Evolutionary conservation across 1,140 invertebrate genomes (phyloP).

Genomic region (Coboldia fuscipes): DNA sequence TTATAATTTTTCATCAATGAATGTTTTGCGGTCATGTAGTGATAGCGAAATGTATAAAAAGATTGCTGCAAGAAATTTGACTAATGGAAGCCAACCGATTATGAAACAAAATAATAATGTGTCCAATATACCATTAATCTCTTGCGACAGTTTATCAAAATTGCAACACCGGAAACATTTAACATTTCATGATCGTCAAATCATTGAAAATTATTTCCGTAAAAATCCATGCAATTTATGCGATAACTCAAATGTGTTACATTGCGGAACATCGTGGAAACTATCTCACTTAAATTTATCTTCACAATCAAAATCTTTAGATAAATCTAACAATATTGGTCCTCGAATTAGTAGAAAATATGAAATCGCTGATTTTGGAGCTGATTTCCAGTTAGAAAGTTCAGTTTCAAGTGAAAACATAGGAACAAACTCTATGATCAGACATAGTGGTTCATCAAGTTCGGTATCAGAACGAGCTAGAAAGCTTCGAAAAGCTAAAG

Average conservation of each 20-base stretch:
- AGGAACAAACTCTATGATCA: neutral
- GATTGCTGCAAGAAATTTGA: too few species aligned
- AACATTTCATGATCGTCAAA: neutral
- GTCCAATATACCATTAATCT: too few species aligned
- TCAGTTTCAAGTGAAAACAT: neutral
- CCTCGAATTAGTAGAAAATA: constrained; percentile 14
- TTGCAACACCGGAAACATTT: neutral
- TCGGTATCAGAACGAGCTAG: constrained; percentile 24
- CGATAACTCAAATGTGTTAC: neutral
- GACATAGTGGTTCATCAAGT: constrained; percentile 9
- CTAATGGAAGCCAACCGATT: too few species aligned
- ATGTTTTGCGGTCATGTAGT: too few species aligned
- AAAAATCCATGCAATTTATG: neutral
- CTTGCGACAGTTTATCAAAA: too few species aligned
- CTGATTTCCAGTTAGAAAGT: neutral
- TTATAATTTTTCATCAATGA: too few species aligned
- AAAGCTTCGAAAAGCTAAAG: constrained; percentile 34
- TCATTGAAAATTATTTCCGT: neutral
- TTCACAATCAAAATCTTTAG: constrained; percentile 7
- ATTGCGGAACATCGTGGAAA: neutral
- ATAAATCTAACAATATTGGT: constrained; percentile 12
- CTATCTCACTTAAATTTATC: neutral
- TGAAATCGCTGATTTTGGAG: constrained; percentile 4
- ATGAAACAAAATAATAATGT: too few species aligned
- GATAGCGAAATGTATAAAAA: too few species aligned